Percentiles rank a stretch among this genome's conserved stretches.
Evolutionary conservation across 2,113 vertebrate species (phyloP).

Genomic region (Mola mola): DNA sequence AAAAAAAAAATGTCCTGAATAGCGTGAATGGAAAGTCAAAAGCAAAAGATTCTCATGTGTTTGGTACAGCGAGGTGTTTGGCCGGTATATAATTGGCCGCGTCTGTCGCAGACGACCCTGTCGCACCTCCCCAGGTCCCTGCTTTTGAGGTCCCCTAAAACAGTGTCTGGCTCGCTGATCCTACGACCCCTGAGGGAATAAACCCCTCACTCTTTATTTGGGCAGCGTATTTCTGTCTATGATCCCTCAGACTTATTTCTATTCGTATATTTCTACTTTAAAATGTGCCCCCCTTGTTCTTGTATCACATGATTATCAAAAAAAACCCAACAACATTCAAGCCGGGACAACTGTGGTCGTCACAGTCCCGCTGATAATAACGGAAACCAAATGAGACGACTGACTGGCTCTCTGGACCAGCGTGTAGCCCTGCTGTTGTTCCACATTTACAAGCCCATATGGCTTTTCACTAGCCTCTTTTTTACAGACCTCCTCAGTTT

Average conservation of each 20-base stretch:
- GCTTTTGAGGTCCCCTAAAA: constrained; percentile 65
- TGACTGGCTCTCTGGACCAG: neutral
- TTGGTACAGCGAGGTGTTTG: constrained; percentile 64
- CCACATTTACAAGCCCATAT: constrained; percentile 60
- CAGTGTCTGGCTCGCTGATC: constrained; percentile 72
- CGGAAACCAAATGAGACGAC: neutral
- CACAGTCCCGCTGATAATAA: neutral
- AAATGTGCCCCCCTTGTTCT: neutral
- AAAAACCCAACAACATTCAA: neutral
- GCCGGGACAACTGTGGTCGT: neutral
- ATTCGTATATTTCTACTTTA: neutral
- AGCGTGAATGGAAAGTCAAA: constrained; percentile 13
- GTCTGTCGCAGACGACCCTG: constrained; percentile 65
- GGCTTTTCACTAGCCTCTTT: constrained; percentile 22
- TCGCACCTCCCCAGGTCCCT: constrained; percentile 66
- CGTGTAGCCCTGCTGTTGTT: constrained; percentile 8
- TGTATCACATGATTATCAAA: neutral
- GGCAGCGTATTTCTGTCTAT: constrained; percentile 37
- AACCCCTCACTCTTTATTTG: constrained; percentile 57
- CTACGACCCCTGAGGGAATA: constrained; percentile 62
- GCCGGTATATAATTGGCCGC: constrained; percentile 73
- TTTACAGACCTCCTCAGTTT: constrained; percentile 52
- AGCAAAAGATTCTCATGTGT: constrained; percentile 51
- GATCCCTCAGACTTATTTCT: constrained; percentile 10
- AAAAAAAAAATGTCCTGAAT: no score